A percentile compares a stretch with the other conserved stretches of the same genome.
These are phyloP conservation scores for Torymus texanus DNA, from an alignment of 2,888 invertebrate species.

Conservation along the genomic window DNA sequence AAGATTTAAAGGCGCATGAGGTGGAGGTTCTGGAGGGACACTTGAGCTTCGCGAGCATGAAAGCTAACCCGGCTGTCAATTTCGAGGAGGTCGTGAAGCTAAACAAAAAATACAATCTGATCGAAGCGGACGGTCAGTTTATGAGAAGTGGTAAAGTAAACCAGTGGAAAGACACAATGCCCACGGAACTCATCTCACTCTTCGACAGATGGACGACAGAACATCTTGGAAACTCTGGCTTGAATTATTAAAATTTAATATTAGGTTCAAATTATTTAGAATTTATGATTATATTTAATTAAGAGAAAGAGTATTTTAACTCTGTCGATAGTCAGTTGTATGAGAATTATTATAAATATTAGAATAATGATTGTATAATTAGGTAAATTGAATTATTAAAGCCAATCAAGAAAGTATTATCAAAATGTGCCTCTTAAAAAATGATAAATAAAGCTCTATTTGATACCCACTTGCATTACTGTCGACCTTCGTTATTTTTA, in stretches of 20 bases:
- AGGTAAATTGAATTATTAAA: too few relatives aligned
- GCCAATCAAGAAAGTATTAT: too few relatives aligned
- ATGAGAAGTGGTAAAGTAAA: slow-evolving; percentile 76
- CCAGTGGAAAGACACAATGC: slow-evolving; percentile 73
- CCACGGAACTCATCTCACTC: slow-evolving; percentile 66
- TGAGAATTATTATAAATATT: too few relatives aligned
- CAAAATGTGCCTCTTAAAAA: too few relatives aligned
- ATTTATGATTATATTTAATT: too few relatives aligned
- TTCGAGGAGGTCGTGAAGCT: slow-evolving; percentile 73
- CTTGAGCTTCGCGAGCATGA: slow-evolving; percentile 79
- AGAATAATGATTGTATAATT: too few relatives aligned
- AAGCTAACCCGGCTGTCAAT: slow-evolving; percentile 78
- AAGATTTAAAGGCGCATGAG: slow-evolving; percentile 74
- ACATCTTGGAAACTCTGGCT: slow-evolving; percentile 66
- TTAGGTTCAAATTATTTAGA: too few relatives aligned
- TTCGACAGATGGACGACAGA: slow-evolving; percentile 76
- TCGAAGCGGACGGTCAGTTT: slow-evolving; percentile 71
- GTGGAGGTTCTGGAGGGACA: slow-evolving; percentile 76
- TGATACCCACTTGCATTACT: too few relatives aligned
- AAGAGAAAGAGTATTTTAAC: too few relatives aligned
- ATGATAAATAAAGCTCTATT: too few relatives aligned
- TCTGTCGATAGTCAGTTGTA: too few relatives aligned
- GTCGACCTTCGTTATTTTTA: too few relatives aligned
- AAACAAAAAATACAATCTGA: slow-evolving; percentile 67
- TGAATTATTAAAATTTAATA: neutral